Evolutionary conservation across 2,113 vertebrate genomes (phyloP).

Genomic region (Mola mola): DNA sequence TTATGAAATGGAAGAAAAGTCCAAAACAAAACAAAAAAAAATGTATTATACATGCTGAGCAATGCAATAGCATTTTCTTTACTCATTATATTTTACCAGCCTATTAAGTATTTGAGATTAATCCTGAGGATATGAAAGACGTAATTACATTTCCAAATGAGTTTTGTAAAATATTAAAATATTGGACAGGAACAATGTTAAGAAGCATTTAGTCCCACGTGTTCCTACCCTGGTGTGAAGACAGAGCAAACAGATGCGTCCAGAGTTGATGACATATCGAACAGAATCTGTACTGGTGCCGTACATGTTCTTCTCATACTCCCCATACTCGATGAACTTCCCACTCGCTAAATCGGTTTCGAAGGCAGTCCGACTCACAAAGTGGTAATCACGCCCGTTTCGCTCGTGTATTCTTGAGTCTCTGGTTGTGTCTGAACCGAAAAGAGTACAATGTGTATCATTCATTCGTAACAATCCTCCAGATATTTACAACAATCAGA

Average conservation of each 20-base stretch:
- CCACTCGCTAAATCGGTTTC: constrained; percentile 87
- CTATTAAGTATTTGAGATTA: neutral
- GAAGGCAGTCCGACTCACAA: constrained; percentile 88
- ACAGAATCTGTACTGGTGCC: constrained; percentile 94
- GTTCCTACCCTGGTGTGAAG: constrained; percentile 90
- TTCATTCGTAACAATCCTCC: neutral
- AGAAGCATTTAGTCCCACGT: neutral
- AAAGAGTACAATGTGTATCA: no score
- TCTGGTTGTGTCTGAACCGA: constrained; percentile 89
- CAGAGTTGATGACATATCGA: constrained; percentile 91
- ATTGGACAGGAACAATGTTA: neutral
- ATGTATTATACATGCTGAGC: neutral
- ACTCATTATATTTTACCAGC: neutral
- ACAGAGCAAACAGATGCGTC: constrained; percentile 93
- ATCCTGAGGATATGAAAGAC: constrained; percentile 4
- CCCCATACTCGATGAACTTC: constrained; percentile 94
- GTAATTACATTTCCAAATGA: constrained; percentile 6
- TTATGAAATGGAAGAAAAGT: neutral
- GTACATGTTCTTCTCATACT: constrained; percentile 95
- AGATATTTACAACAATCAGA: neutral
- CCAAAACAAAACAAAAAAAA: constrained; percentile 1
- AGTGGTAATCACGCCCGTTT: constrained; percentile 94
- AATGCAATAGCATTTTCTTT: neutral
- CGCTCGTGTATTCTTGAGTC: constrained; percentile 87
- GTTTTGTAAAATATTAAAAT: constrained; percentile 10